Percentiles rank a stretch among this genome's conserved stretches.
phyloP scores from a whole-genome alignment of 2,888 invertebrate species.

The Dendrolimus houi region DNA sequence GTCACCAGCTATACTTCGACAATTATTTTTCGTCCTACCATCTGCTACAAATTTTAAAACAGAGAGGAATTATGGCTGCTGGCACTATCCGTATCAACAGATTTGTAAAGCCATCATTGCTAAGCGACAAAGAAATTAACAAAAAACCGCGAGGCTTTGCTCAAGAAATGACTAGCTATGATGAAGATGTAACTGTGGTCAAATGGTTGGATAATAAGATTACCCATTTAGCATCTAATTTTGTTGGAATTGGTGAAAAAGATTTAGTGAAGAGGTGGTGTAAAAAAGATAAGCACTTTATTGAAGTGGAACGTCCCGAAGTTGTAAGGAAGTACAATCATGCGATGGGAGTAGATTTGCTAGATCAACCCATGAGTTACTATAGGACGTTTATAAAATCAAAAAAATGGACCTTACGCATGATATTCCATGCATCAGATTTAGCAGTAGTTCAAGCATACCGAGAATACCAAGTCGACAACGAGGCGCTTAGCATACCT shows the following conservation, averaged over 20 bases:
- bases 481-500: constrained; percentile 12
- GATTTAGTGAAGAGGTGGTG: constrained; percentile 17
- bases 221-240: constrained; percentile 17
- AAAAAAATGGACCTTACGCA: constrained; percentile 27
- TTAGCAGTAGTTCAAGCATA: constrained; percentile 18
- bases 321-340: constrained; percentile 26
- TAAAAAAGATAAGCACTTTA: constrained; percentile 13
- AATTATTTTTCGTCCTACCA: constrained; percentile 20
- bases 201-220: constrained; percentile 22
- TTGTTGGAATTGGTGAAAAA: constrained; percentile 19
- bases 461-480: constrained; percentile 18
- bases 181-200: constrained; percentile 18
- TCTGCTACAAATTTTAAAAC: constrained; percentile 18
- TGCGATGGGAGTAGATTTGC: constrained; percentile 28
- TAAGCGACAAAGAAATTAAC: constrained; percentile 15
- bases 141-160: constrained; percentile 17
- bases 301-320: constrained; percentile 21
- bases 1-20: constrained; percentile 18
- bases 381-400: constrained; percentile 29
- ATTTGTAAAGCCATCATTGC: constrained; percentile 14
- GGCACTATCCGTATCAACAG: constrained; percentile 19
- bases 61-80: constrained; percentile 15
- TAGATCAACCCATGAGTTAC: constrained; percentile 27
- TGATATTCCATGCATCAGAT: constrained; percentile 23
- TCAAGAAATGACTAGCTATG: constrained; percentile 16